Evolutionary conservation across 2,797 vertebrate species (phyloP).

Genomic region (Mallotus villosus): DNA sequence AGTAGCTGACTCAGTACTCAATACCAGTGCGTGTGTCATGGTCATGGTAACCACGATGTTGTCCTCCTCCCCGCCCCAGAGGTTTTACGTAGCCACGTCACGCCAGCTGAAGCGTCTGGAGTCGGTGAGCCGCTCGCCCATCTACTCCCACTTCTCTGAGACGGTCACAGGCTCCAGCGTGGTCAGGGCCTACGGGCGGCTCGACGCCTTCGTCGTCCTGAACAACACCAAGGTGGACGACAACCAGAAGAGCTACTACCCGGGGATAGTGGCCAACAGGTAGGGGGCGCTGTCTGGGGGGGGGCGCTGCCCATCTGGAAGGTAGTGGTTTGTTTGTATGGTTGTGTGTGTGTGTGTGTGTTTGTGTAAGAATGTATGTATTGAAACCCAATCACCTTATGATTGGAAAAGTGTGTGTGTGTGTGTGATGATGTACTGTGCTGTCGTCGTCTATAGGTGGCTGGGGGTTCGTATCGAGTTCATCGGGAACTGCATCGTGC

Average conservation of each 20-base stretch:
- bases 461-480: conserved; percentile 90
- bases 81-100: conserved; percentile 94
- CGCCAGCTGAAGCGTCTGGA: conserved; percentile 96
- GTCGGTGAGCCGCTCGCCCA: conserved; percentile 92
- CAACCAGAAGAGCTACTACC: conserved; percentile 91
- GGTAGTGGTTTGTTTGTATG: not conserved
- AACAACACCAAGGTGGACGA: conserved; percentile 85
- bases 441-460: conserved; percentile 78
- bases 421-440: conserved; percentile 1
- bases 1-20: conserved; percentile 14
- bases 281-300: conserved; percentile 64
- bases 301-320: conserved; percentile 14
- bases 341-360: not conserved
- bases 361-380: not conserved
- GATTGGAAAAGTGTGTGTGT: not conserved
- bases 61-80: conserved; percentile 71
- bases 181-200: conserved; percentile 88
- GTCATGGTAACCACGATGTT: conserved; percentile 16
- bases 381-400: conserved; percentile 35
- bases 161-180: conserved; percentile 87
- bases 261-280: conserved; percentile 90
- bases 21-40: conserved; percentile 21
- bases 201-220: conserved; percentile 78
- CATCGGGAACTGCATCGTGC: conserved; percentile 90
- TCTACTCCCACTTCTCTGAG: conserved; percentile 98